Evolutionary conservation across 2,888 invertebrate genomes (phyloP), one percentile per base, ranked within the genome.

Genomic region (Diarsia brunnea): DNA sequence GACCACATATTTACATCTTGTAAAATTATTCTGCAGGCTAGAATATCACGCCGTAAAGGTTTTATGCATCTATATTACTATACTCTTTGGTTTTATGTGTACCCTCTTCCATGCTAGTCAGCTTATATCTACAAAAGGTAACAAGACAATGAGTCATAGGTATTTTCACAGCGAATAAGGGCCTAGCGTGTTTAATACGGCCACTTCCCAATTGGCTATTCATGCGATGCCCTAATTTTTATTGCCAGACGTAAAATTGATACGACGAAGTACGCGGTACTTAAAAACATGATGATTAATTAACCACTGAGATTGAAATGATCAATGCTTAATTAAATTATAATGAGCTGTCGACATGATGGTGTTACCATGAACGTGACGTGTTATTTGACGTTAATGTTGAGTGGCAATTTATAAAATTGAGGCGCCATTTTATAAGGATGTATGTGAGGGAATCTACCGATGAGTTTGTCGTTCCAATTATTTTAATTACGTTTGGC

Each of bases 311-410:
- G 76, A 72, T 78, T 78, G 67, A 78, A 81, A 82, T 84, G 31
- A 84, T 75, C 80, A 82, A 76, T 79, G 71, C 63, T 69, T 78
- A 82, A 88, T 86, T 79, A 78, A 87, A 84, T 81, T 82, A 78
- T 85, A 82, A 86, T 82, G 80, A 79, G 79, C 69, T 69, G 69
- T 75, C 82, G 68, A 72, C 68, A 38, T 77, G 71, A 76, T 77
- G 78, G 79, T 69, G 65, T 73, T 70, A 60, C 74, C 76, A 85
- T 79, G 79, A 71, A 81, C 69, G 75, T 81, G 76, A 80, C 78
- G 61, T 76, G 74, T 73, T 85, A 87, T 76, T 79, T 79, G 79
- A 79, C 77, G 60, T 76, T 78, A 82, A 79, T 78, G 69, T 82
- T 74, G 67, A 74, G 74, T 75, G 77, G 73, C 63, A 86, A 84